phyloP scores from a whole-genome alignment of 2,888 invertebrate species.

The Euplexia lucipara region DNA sequence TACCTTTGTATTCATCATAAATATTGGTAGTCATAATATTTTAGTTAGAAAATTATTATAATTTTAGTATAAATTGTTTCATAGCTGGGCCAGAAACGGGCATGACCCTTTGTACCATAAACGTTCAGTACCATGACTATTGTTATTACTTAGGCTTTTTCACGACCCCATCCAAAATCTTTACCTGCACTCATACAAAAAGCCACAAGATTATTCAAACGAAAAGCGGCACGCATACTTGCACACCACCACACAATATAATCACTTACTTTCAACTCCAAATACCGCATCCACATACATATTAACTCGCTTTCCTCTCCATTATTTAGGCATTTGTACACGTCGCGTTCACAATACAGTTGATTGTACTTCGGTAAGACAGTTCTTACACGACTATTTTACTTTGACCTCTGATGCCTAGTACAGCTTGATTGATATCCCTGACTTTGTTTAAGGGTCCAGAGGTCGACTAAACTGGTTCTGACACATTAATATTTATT shows the following conservation, averaged over 20 bases:
- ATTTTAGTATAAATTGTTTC: no score
- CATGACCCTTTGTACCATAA: no score
- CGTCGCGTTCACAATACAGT: conserved; percentile 79
- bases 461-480: conserved; percentile 53
- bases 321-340: conserved; percentile 83
- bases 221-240: neutral
- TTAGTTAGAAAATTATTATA: no score
- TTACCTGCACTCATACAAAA: neutral
- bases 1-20: no score
- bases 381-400: conserved; percentile 65
- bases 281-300: conserved; percentile 66
- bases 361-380: conserved; percentile 79
- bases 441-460: conserved; percentile 25
- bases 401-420: conserved; percentile 61
- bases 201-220: neutral
- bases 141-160: neutral
- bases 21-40: no score
- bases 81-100: no score
- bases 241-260: neutral
- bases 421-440: conserved; percentile 37
- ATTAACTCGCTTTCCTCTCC: conserved; percentile 69
- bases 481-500: conserved; percentile 80
- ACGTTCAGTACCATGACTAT: no score
- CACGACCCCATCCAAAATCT: no score
- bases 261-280: neutral